Evolutionary conservation across 2,113 vertebrate genomes (phyloP), one percentile per base, ranked within the genome.

Genomic region (Gadus chalcogrammus): DNA sequence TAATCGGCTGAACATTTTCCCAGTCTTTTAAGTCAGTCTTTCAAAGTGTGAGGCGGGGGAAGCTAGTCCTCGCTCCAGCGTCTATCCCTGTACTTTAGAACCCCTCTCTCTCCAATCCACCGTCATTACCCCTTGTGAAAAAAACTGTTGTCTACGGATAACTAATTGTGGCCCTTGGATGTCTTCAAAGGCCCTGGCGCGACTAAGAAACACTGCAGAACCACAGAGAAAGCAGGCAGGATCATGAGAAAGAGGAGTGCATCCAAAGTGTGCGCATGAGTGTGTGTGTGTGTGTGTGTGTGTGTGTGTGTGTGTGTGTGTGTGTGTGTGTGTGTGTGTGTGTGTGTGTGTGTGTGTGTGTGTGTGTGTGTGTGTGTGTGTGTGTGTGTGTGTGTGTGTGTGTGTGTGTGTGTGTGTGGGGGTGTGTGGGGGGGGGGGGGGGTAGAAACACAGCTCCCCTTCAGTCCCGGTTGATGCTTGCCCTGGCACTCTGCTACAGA

Each of bases 101-200:
- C 79, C 76, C 83, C 82, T 84, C 65, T 82, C 79, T 80, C 79
- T 80, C 65, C 78, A 64, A 63, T 65, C 64, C 65, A 66, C 77
- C 58, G 67, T 81, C 79, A 84, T 86, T 89, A 89, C 28, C 3
- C 78, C 56, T 56, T 9, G 71, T 82, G 80, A 73, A 80, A 79
- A 77, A 74, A 72, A 18, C 42, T 79, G 87, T 77, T 85, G 85
- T 88, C 91, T 90, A 79, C 69, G 52, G 75, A 35, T 48, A 0
- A 77, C 62, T 92, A 92, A 92, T 92, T 92, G 87, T 70, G 87
- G 86, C 77, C 42, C 79, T 82, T 79, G 64, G 72, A 59, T 35
- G 56, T 70, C 83, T 88, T 92, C 85, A 91, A 90, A 90, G 87
- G 42, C 42, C 65, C 69, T 60, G 75, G 64, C 74, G 70, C 67